Evolutionary conservation across 1,140 invertebrate genomes (phyloP).

Genomic region (Dendroctonus valens): DNA sequence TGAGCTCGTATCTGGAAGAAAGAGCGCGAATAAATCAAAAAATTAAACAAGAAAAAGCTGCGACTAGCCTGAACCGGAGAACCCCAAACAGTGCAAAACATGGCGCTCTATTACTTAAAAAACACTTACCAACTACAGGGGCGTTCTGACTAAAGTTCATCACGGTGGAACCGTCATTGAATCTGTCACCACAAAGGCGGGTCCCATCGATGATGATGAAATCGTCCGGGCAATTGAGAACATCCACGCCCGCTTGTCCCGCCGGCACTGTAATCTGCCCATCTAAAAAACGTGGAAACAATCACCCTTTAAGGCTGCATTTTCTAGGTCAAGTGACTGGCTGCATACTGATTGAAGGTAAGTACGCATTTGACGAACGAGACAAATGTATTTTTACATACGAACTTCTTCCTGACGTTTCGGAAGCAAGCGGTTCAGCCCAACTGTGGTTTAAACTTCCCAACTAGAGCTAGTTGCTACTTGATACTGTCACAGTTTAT

Average conservation of each 20-base stretch:
- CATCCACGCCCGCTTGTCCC: conserved; percentile 68
- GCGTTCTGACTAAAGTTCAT: conserved; percentile 64
- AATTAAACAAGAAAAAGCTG: not conserved
- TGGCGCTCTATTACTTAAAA: not conserved
- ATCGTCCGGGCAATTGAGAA: conserved; percentile 71
- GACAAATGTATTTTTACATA: too few relatives aligned
- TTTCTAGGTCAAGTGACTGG: too few relatives aligned
- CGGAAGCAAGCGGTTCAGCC: too few relatives aligned
- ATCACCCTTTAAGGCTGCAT: too few relatives aligned
- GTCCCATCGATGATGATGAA: conserved; percentile 67
- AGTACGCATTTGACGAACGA: too few relatives aligned
- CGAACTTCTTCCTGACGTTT: too few relatives aligned
- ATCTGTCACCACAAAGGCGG: conserved; percentile 68
- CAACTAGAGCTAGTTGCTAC: too few relatives aligned
- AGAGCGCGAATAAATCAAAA: conserved; percentile 12
- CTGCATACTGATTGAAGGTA: too few relatives aligned
- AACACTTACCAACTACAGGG: conserved; percentile 60
- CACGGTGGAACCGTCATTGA: conserved; percentile 65
- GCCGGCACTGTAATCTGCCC: conserved; percentile 59
- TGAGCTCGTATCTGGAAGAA: conserved; percentile 53
- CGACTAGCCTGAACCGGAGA: not conserved
- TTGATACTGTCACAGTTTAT: too few relatives aligned
- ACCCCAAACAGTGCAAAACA: not conserved
- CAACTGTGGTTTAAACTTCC: too few relatives aligned
- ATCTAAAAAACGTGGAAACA: conserved; percentile 52